Conservation (phyloP, 1,140 invertebrate species). For the Vanessa tameamea region DNA sequence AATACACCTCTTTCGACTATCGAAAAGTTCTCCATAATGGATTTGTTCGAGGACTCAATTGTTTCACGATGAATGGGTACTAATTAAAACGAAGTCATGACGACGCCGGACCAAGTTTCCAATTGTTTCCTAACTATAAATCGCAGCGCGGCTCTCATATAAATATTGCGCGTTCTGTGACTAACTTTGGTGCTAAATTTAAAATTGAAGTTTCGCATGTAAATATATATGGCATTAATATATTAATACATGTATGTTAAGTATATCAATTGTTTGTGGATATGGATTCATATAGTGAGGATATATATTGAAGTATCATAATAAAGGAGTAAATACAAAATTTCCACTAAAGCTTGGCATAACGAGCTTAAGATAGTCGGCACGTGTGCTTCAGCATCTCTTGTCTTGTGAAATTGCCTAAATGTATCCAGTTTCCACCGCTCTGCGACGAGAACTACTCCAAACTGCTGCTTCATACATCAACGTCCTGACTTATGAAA, state of each 20-base stretch:
- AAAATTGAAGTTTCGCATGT: slow-evolving; percentile 31
- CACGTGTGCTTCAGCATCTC: slow-evolving; percentile 57
- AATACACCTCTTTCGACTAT: slow-evolving; percentile 75
- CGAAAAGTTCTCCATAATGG: slow-evolving; percentile 78
- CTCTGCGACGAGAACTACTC: slow-evolving; percentile 33
- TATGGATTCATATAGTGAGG: neutral
- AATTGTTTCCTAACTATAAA: slow-evolving; percentile 77
- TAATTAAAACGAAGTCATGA: slow-evolving; percentile 79
- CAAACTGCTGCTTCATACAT: slow-evolving; percentile 60
- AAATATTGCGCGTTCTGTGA: slow-evolving; percentile 63
- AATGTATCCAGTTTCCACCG: slow-evolving; percentile 58
- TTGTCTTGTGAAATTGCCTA: slow-evolving; percentile 58
- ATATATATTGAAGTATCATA: slow-evolving; percentile 15
- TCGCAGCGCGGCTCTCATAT: slow-evolving; percentile 66
- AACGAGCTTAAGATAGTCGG: slow-evolving; percentile 72
- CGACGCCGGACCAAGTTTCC: slow-evolving; percentile 69
- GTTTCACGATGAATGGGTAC: slow-evolving; percentile 77
- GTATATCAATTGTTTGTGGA: neutral
- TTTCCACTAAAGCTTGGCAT: slow-evolving; percentile 41
- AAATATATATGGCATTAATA: slow-evolving; percentile 3
- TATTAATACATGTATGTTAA: neutral
- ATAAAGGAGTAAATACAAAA: slow-evolving; percentile 60
- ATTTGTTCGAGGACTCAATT: slow-evolving; percentile 75
- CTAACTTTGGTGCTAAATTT: slow-evolving; percentile 73
- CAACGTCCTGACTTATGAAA: slow-evolving; percentile 72